Conservation (phyloP, 2,797 vertebrate species). For the Neosilurus mollespiculum region DNA sequence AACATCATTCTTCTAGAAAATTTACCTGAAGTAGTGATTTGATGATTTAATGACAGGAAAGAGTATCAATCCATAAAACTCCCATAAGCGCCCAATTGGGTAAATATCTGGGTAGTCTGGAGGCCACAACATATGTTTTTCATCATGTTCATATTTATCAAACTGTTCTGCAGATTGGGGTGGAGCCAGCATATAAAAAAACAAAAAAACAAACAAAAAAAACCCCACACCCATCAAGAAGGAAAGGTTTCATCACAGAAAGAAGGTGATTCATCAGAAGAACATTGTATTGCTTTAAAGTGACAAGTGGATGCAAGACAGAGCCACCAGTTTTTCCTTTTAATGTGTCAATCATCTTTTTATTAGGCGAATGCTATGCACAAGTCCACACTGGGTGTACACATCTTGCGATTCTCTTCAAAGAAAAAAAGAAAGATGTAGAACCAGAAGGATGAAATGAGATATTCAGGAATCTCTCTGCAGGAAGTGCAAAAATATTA, state of each 20-base stretch:
- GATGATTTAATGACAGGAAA: too few relatives aligned
- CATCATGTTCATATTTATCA: neutral
- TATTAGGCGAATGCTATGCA: neutral
- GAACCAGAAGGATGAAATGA: constrained; percentile 48
- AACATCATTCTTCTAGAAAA: too few relatives aligned
- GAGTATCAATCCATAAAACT: too few relatives aligned
- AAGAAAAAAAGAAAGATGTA: neutral
- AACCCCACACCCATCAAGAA: neutral
- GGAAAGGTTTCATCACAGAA: neutral
- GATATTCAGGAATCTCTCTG: constrained; percentile 17
- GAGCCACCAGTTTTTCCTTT: neutral
- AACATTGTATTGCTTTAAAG: neutral
- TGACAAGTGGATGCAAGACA: neutral
- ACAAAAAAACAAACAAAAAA: too few relatives aligned
- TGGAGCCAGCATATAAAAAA: neutral
- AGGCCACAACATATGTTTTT: neutral
- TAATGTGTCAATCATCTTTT: neutral
- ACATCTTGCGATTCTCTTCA: constrained; percentile 28
- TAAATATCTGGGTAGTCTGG: neutral
- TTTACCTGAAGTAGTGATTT: neutral
- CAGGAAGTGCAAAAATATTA: constrained; percentile 44
- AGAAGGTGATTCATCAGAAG: neutral
- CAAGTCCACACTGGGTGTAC: neutral
- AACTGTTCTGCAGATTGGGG: neutral
- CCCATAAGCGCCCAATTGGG: too few relatives aligned